Evolutionary conservation across 2,797 vertebrate species (phyloP), one percentile per base, ranked within the genome.

Genomic region (Huso huso): DNA sequence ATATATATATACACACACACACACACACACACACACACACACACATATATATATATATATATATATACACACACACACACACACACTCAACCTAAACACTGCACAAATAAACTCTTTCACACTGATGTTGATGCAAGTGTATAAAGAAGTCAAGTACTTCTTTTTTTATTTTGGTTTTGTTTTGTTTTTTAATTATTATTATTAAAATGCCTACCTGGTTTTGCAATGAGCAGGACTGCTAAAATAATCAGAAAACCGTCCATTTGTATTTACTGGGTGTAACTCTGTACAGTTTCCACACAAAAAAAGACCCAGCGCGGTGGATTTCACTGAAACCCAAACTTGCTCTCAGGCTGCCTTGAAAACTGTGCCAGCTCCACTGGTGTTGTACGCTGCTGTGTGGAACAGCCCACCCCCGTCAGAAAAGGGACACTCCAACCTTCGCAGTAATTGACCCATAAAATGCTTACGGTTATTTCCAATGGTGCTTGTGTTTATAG

Each of bases 211-310:
- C 76, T 68, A 89, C 88, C 83, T 83, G 86, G 73, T 79, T 78
- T 78, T 73, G 79, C 73, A 57, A 83, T 77, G 69, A 87, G 75
- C 68, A 85, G 72, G 68, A 86, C 55, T 13, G 75, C 74, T 13
- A 86, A 73, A 70, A 88, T 78, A 74, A 76, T 73, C 76, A 82
- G 79, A 78, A 79, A 80, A 82, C 87, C 77, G 86, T 89, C 86
- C 88, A 90, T 90, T 82, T 85, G 83, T 76, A 75, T 75, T 48
- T 64, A 77, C 75, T 77, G 78, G 62, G 67, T 37, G 64, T 51
- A 65, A 72, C 64, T 62, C 13, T 70, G 75, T 70, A 67, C 71
- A 77, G 75, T 77, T 76, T 86, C 82, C 77, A 66, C 71, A 68
- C 57, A 68, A 37, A 37, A 61, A 66, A 64, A 67, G 64, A 60